phyloP scores from a whole-genome alignment of 2,888 invertebrate genomes.

The Rhabditophanes sp. region DNA sequence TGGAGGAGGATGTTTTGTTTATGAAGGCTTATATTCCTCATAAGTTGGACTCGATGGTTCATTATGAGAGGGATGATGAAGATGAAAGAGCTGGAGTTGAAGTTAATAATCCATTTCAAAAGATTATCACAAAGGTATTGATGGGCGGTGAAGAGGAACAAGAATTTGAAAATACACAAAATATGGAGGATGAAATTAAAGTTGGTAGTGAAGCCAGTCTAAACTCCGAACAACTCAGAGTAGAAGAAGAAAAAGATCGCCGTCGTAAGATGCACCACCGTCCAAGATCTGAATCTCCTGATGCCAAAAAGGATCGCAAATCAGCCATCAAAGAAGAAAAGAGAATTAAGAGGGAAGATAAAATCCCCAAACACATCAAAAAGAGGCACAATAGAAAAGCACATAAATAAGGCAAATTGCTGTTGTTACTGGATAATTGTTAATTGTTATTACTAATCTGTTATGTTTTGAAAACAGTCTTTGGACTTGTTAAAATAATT shows the following conservation, averaged over 20 bases:
- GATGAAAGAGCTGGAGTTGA: conserved; percentile 57
- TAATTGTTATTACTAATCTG: conserved; percentile 7
- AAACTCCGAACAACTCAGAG: conserved; percentile 6
- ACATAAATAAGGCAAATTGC: conserved; percentile 9
- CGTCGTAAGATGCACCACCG: conserved; percentile 13
- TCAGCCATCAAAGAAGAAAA: conserved; percentile 71
- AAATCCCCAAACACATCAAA: conserved; percentile 81
- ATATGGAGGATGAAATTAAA: background rate
- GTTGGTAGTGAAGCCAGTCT: background rate
- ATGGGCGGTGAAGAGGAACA: background rate
- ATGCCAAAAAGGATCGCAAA: conserved; percentile 57
- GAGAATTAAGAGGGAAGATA: conserved; percentile 69
- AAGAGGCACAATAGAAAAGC: too few relatives aligned
- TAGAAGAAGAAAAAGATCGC: conserved; percentile 10
- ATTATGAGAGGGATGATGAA: conserved; percentile 58
- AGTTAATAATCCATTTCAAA: conserved; percentile 59
- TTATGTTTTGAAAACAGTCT: conserved; percentile 2
- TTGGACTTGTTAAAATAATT: conserved; percentile 4
- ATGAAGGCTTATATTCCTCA: conserved; percentile 82
- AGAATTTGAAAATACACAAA: conserved; percentile 1
- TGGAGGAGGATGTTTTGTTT: conserved; percentile 52
- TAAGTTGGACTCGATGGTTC: conserved; percentile 65
- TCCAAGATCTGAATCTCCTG: conserved; percentile 47
- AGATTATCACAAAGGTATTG: too few relatives aligned
- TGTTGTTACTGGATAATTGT: conserved; percentile 6